These are phyloP conservation scores for Dicranocentrus wangi DNA, from an alignment of 2,888 invertebrate genomes.

Conservation along the genomic window DNA sequence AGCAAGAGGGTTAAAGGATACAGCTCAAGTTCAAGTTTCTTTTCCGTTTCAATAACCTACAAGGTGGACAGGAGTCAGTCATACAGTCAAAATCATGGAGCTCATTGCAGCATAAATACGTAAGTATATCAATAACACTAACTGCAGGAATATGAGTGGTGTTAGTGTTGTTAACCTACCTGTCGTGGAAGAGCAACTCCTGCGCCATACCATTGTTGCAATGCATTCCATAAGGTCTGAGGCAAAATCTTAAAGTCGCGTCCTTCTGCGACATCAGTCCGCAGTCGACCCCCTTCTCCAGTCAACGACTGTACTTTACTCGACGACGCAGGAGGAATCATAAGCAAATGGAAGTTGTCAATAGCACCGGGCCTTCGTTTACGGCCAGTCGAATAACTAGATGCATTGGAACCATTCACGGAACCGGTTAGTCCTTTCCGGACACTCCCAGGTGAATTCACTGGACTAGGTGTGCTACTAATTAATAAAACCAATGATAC, in stretches of 20 bases:
- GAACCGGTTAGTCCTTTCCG: constrained; percentile 67
- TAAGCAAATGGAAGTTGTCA: constrained; percentile 82
- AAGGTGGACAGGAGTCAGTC: no score
- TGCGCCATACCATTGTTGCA: constrained; percentile 89
- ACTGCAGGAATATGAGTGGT: no score
- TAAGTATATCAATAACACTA: no score
- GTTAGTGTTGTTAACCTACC: no score
- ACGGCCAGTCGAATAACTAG: constrained; percentile 33
- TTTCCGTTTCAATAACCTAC: constrained; percentile 75
- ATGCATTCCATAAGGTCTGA: constrained; percentile 89
- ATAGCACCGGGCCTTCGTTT: constrained; percentile 81
- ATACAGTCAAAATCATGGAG: constrained; percentile 25
- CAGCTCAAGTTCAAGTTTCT: constrained; percentile 83
- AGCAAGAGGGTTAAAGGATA: constrained; percentile 87
- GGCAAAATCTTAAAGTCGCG: constrained; percentile 91
- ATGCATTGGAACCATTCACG: constrained; percentile 51
- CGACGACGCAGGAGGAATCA: constrained; percentile 77
- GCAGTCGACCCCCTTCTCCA: constrained; percentile 89
- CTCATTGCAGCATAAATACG: no score
- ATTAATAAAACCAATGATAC: constrained; percentile 8
- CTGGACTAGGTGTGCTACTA: constrained; percentile 72
- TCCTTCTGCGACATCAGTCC: constrained; percentile 79
- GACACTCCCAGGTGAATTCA: constrained; percentile 71
- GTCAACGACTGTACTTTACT: constrained; percentile 81
- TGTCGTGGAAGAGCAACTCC: constrained; percentile 87